Evolutionary conservation across 2,888 invertebrate genomes (phyloP).

Genomic region (Tineola bisselliella): DNA sequence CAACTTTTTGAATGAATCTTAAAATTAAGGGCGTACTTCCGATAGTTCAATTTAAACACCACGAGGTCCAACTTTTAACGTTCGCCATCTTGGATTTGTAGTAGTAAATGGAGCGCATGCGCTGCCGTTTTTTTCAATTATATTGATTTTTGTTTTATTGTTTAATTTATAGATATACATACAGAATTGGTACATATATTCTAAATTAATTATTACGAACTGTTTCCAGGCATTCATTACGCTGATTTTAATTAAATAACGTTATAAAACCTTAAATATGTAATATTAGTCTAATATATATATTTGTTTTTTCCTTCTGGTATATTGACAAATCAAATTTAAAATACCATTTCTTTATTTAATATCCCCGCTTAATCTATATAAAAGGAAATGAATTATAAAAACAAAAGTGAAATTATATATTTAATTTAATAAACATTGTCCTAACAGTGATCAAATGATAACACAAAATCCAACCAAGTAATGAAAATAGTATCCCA

Average conservation of each 20-base stretch:
- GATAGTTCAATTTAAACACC: not conserved
- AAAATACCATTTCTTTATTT: no score
- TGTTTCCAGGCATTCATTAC: not conserved
- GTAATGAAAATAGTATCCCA: constrained; percentile 25
- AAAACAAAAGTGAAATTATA: not conserved
- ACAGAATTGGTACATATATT: not conserved
- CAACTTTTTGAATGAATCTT: not conserved
- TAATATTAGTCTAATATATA: no score
- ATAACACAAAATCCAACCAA: constrained; percentile 29
- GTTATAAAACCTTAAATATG: no score
- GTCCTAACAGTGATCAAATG: constrained; percentile 34
- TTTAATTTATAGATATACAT: not conserved
- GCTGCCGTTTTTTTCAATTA: not conserved
- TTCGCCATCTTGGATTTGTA: not conserved
- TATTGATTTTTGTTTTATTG: not conserved
- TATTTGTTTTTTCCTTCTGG: no score
- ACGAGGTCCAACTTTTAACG: not conserved
- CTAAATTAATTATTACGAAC: not conserved
- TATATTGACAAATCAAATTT: no score
- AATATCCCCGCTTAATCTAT: no score
- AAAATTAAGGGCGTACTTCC: not conserved
- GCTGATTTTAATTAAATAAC: no score
- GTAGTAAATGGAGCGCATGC: not conserved
- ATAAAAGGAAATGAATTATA: not conserved
- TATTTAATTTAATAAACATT: constrained; percentile 17